Evolutionary conservation across 1,140 invertebrate species (phyloP).

Genomic region (Drosophila pseudoobscura): DNA sequence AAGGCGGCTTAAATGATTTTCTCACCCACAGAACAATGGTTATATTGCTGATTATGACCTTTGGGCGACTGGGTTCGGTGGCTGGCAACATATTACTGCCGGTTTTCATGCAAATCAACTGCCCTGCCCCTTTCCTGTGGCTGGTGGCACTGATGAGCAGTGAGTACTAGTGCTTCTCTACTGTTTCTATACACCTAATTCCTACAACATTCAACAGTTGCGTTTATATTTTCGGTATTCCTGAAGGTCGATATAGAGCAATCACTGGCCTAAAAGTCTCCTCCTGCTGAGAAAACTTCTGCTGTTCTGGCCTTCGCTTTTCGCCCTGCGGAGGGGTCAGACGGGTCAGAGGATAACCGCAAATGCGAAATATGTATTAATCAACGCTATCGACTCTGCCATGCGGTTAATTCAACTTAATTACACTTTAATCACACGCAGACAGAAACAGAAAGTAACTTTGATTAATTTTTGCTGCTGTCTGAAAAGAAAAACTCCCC

Average conservation of each 20-base stretch:
- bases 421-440: slow-evolving; percentile 51
- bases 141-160: slow-evolving; percentile 51
- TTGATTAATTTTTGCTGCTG: slow-evolving; percentile 61
- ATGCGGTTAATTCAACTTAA: slow-evolving; percentile 56
- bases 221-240: slow-evolving; percentile 62
- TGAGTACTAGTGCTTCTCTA: slow-evolving; percentile 11
- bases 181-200: background rate
- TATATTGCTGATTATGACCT: slow-evolving; percentile 68
- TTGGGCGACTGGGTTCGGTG: slow-evolving; percentile 61
- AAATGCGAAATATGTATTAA: slow-evolving; percentile 26
- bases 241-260: slow-evolving; percentile 54
- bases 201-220: slow-evolving; percentile 22
- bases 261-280: slow-evolving; percentile 34
- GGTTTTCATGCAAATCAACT: slow-evolving; percentile 52
- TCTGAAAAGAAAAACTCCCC: slow-evolving; percentile 6
- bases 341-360: background rate
- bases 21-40: slow-evolving; percentile 60
- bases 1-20: background rate
- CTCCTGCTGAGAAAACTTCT: background rate
- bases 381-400: slow-evolving; percentile 34
- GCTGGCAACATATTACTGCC: slow-evolving; percentile 58
- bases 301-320: no score
- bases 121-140: slow-evolving; percentile 60
- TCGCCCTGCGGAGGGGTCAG: background rate
- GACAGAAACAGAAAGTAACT: slow-evolving; percentile 20